A percentile compares a stretch with the other conserved stretches of the same genome.
These are phyloP conservation scores for Pachymerium ferrugineum DNA, from an alignment of 2,888 invertebrate genomes.

Conservation along the genomic window DNA sequence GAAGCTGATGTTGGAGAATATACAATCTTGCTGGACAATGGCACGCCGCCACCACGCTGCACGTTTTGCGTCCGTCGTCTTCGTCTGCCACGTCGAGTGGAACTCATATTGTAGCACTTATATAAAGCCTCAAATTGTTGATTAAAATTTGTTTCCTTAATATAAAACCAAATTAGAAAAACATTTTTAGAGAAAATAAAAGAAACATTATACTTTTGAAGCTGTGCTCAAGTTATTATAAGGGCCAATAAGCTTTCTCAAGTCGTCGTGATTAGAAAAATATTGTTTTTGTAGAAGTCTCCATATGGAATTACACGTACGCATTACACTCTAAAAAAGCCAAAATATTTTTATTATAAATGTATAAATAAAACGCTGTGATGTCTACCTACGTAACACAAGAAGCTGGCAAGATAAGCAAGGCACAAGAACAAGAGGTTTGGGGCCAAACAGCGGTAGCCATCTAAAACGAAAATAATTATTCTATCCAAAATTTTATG, in stretches of 20 bases:
- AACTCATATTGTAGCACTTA: background rate
- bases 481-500: slow-evolving; percentile 60
- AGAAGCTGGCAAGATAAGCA: slow-evolving; percentile 93
- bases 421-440: slow-evolving; percentile 87
- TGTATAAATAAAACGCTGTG: background rate
- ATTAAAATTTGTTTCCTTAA: too few species aligned
- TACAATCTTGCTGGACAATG: slow-evolving; percentile 81
- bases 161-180: too few species aligned
- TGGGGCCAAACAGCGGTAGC: slow-evolving; percentile 94
- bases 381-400: slow-evolving; percentile 82
- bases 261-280: slow-evolving; percentile 56
- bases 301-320: slow-evolving; percentile 92
- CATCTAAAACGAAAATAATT: slow-evolving; percentile 96
- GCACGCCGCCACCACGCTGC: slow-evolving; percentile 81
- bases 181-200: too few species aligned
- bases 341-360: background rate
- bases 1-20: slow-evolving; percentile 77
- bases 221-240: background rate
- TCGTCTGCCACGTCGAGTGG: background rate
- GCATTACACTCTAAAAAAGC: slow-evolving; percentile 76
- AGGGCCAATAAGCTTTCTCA: background rate
- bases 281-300: slow-evolving; percentile 81
- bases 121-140: too few species aligned
- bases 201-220: too few species aligned
- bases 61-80: slow-evolving; percentile 52